These are phyloP conservation scores for Thumatha senex DNA, from an alignment of 2,888 invertebrate species.

Conservation along the genomic window DNA sequence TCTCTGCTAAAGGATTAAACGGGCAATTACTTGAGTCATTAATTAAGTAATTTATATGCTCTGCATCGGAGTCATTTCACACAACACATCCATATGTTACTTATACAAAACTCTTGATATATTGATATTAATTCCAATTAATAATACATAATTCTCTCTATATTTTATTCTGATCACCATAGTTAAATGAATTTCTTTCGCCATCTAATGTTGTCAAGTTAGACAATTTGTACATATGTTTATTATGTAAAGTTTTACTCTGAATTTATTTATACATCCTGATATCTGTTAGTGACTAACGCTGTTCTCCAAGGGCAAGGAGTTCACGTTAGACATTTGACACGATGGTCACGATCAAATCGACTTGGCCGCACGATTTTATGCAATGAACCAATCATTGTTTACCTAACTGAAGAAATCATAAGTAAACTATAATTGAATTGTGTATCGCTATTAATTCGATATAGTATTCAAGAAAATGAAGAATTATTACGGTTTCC, in stretches of 20 bases:
- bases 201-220: too few species aligned
- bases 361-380: slow-evolving; percentile 61
- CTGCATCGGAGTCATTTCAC: neutral
- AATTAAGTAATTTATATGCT: slow-evolving; percentile 5
- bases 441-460: slow-evolving; percentile 67
- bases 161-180: too few species aligned
- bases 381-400: slow-evolving; percentile 45
- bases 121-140: too few species aligned
- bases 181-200: too few species aligned
- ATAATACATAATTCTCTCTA: too few species aligned
- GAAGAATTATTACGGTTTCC: slow-evolving; percentile 62
- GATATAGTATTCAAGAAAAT: slow-evolving; percentile 49
- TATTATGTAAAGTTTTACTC: neutral
- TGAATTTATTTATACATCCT: neutral
- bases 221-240: too few species aligned
- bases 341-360: slow-evolving; percentile 57
- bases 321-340: slow-evolving; percentile 66
- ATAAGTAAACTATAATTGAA: slow-evolving; percentile 45
- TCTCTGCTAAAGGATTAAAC: neutral
- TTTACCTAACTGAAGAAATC: slow-evolving; percentile 43
- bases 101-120: neutral
- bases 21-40: neutral
- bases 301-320: slow-evolving; percentile 57
- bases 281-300: slow-evolving; percentile 11
- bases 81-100: neutral